phyloP scores from a whole-genome alignment of 2,888 invertebrate species.

The Urechis unicinctus region DNA sequence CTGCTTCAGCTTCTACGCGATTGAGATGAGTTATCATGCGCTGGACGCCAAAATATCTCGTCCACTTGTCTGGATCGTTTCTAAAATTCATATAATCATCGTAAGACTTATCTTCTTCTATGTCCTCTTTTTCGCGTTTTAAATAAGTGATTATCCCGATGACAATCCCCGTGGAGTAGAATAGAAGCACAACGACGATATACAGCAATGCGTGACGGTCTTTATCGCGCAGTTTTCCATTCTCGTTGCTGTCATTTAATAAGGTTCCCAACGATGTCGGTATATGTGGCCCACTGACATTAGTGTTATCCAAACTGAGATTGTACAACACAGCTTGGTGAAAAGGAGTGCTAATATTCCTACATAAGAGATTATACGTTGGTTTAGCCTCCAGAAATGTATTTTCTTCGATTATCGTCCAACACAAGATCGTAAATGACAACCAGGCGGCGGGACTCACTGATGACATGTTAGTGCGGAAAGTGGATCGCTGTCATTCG shows the following conservation, averaged over 20 bases:
- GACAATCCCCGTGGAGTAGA: slow-evolving; percentile 36
- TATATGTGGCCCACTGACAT: too few species aligned
- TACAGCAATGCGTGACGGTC: slow-evolving; percentile 39
- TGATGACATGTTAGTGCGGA: too few species aligned
- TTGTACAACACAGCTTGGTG: too few species aligned
- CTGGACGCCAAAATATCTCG: slow-evolving; percentile 20
- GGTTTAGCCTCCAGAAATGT: too few species aligned
- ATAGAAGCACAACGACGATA: slow-evolving; percentile 36
- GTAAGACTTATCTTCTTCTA: slow-evolving; percentile 43
- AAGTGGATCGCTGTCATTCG: too few species aligned
- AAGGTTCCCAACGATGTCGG: too few species aligned
- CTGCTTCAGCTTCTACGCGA: background rate
- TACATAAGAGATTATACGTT: too few species aligned
- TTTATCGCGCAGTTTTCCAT: background rate
- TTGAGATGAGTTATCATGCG: slow-evolving; percentile 13
- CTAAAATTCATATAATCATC: slow-evolving; percentile 36
- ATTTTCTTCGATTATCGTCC: too few species aligned
- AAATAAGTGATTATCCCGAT: slow-evolving; percentile 35
- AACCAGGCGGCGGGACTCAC: too few species aligned
- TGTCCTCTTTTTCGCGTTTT: slow-evolving; percentile 34
- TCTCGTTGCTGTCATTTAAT: background rate
- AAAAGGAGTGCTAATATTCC: too few species aligned
- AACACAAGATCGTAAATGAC: too few species aligned
- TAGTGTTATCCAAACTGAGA: too few species aligned
- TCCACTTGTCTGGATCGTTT: slow-evolving; percentile 22